Evolutionary conservation across 2,797 vertebrate genomes (phyloP).

Genomic region (Dicrostonyx torquatus): DNA sequence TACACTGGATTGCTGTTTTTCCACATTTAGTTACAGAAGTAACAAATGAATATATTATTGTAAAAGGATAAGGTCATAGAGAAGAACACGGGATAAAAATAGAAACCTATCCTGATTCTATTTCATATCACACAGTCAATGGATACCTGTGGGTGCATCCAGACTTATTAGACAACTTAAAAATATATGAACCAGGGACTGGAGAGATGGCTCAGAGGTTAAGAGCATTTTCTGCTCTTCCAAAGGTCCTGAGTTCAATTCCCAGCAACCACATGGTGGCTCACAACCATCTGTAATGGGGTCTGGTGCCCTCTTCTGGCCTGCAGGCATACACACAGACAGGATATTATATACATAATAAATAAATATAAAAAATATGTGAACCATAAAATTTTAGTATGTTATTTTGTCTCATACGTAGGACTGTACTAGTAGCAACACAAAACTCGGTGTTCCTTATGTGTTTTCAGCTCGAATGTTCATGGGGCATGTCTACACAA

Average conservation of each 20-base stretch:
- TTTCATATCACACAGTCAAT: background rate
- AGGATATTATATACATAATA: too few species aligned
- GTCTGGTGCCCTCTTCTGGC: too few species aligned
- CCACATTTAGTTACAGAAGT: conserved; percentile 7
- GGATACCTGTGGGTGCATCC: background rate
- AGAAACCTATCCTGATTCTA: background rate
- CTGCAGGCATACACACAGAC: too few species aligned
- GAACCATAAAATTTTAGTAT: background rate
- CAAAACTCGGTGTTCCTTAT: background rate
- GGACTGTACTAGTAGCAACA: background rate
- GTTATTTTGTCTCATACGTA: background rate
- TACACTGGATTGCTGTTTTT: background rate
- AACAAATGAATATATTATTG: background rate
- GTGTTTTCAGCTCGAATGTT: background rate
- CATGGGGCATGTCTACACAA: background rate
- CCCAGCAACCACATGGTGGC: too few species aligned
- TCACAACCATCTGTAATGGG: too few species aligned
- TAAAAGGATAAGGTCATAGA: background rate
- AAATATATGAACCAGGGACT: background rate
- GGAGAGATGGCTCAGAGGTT: too few species aligned
- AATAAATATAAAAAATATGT: background rate
- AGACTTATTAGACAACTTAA: background rate
- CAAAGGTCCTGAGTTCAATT: too few species aligned
- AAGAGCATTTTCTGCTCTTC: too few species aligned
- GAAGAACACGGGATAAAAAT: background rate